Conservation (phyloP, 2,888 invertebrate species). For the Drosophila ezoana region DNA sequence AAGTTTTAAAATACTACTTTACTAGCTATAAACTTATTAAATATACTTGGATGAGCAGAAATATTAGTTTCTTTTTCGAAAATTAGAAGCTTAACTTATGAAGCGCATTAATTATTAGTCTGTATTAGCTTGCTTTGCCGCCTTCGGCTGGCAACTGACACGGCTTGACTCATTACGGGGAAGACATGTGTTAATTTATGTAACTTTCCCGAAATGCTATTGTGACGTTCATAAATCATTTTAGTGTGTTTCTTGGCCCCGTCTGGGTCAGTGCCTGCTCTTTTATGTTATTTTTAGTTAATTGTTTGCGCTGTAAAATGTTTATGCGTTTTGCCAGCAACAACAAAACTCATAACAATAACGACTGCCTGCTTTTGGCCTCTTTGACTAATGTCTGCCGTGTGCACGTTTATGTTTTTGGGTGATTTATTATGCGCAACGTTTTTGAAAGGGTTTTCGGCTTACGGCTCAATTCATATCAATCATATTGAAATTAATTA, state of each 20-base stretch:
- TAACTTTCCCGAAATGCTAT: slow-evolving; percentile 75
- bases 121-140: slow-evolving; percentile 41
- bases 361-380: slow-evolving; percentile 62
- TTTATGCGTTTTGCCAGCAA: slow-evolving; percentile 72
- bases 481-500: slow-evolving; percentile 76
- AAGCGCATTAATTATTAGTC: slow-evolving; percentile 29
- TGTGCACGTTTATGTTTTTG: slow-evolving; percentile 65
- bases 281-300: slow-evolving; percentile 80
- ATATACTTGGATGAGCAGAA: too few relatives aligned
- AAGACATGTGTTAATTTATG: slow-evolving; percentile 81
- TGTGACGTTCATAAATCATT: slow-evolving; percentile 76
- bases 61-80: slow-evolving; percentile 31
- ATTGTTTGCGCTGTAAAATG: slow-evolving; percentile 80
- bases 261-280: slow-evolving; percentile 66
- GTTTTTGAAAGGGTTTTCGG: slow-evolving; percentile 60
- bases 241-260: slow-evolving; percentile 34
- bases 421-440: slow-evolving; percentile 71
- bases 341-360: slow-evolving; percentile 40
- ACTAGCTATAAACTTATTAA: too few relatives aligned
- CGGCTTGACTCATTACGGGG: slow-evolving; percentile 66
- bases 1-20: too few relatives aligned
- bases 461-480: slow-evolving; percentile 60
- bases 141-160: slow-evolving; percentile 38
- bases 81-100: neutral
- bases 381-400: slow-evolving; percentile 78